Evolutionary conservation across 2,888 invertebrate species (phyloP).

Genomic region (Acrobasis consociella): DNA sequence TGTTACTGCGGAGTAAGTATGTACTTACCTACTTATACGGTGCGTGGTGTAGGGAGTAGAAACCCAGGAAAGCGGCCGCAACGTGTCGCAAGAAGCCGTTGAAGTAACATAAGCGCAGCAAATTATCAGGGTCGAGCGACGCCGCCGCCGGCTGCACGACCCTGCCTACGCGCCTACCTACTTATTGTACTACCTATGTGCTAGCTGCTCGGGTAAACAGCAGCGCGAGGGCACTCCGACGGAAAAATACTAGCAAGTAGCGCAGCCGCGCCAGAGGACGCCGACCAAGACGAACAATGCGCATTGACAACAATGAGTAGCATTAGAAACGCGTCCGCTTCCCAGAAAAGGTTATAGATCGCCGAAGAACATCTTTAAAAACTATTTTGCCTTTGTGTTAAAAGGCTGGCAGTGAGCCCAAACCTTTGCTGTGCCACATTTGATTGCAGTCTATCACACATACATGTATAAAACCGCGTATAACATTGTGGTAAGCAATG

Average conservation of each 20-base stretch:
- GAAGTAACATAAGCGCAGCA: conserved; percentile 81
- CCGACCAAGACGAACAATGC: conserved; percentile 43
- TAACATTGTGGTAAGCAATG: conserved; percentile 31
- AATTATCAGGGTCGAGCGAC: conserved; percentile 79
- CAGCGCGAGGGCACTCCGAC: conserved; percentile 49
- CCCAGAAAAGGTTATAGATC: conserved; percentile 45
- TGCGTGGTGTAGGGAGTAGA: conserved; percentile 58
- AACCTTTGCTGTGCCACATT: conserved; percentile 38
- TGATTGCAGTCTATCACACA: conserved; percentile 36
- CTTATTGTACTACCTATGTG: conserved; percentile 43
- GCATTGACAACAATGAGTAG: conserved; percentile 38
- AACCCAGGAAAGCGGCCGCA: conserved; percentile 67
- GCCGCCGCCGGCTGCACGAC: conserved; percentile 62
- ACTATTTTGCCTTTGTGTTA: neutral
- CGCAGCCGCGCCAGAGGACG: conserved; percentile 62
- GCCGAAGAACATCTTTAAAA: conserved; percentile 24
- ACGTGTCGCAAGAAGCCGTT: conserved; percentile 79
- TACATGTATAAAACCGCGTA: conserved; percentile 39
- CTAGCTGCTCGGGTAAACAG: conserved; percentile 55
- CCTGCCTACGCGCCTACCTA: conserved; percentile 66
- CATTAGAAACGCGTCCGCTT: conserved; percentile 44
- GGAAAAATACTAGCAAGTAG: conserved; percentile 74
- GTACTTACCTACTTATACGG: conserved; percentile 37
- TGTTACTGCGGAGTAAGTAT: conserved; percentile 16
- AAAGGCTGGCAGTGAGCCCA: conserved; percentile 33